Conservation (phyloP, 2,113 vertebrate genomes). For the Rhizomys pruinosus region DNA sequence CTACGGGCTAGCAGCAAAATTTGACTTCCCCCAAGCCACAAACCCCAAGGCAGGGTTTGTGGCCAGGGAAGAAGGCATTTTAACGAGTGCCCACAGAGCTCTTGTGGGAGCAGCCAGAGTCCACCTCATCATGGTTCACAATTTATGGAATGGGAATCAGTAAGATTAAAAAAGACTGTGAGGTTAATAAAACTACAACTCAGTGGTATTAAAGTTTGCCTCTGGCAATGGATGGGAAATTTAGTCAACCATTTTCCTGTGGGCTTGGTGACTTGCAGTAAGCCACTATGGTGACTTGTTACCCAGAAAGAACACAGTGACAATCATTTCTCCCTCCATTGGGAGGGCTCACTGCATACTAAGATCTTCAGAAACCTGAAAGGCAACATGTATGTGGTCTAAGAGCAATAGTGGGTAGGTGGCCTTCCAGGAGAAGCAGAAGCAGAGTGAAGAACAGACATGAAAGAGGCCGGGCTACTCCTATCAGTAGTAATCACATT, state of each 20-base stretch:
- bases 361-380: not conserved
- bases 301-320: not conserved
- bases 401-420: not conserved
- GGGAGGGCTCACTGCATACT: not conserved
- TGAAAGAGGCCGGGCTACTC: not conserved
- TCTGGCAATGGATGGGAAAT: constrained; percentile 9
- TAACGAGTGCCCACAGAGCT: constrained; percentile 42
- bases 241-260: constrained; percentile 22
- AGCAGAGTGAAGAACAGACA: not conserved
- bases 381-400: not conserved
- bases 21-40: not conserved
- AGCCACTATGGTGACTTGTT: not conserved
- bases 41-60: not conserved
- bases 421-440: not conserved
- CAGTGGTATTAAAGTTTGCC: too few relatives aligned
- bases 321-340: not conserved
- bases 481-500: not conserved
- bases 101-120: not conserved
- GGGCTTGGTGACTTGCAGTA: not conserved
- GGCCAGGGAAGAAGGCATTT: not conserved
- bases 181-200: constrained; percentile 31
- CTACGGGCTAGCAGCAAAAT: constrained; percentile 13
- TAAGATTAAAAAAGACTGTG: not conserved
- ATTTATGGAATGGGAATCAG: too few relatives aligned
- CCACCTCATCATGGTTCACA: not conserved